These are phyloP conservation scores for Sylvietta virens DNA, from an alignment of 2,113 vertebrate genomes.

Conservation along the genomic window DNA sequence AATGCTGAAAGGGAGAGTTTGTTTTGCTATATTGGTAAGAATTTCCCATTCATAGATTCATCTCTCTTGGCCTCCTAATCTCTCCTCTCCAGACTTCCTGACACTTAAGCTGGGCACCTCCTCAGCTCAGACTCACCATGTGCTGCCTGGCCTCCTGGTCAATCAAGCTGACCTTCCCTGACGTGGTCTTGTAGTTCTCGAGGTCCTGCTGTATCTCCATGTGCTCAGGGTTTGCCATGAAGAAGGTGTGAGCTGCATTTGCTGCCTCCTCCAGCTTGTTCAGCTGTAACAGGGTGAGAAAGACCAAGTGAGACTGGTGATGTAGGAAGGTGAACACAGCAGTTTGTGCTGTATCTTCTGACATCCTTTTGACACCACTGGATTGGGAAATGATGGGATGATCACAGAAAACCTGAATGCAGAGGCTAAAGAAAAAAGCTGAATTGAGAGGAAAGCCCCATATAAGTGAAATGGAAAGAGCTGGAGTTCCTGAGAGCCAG, in stretches of 20 bases:
- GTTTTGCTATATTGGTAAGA: neutral
- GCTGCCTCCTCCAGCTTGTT: conserved; percentile 87
- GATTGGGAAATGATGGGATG: neutral
- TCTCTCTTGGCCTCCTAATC: neutral
- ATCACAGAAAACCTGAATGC: neutral
- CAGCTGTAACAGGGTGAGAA: conserved; percentile 67
- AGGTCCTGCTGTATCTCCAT: conserved; percentile 89
- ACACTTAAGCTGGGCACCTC: neutral
- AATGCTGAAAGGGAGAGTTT: neutral
- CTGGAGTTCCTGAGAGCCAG: neutral
- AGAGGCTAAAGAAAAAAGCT: neutral
- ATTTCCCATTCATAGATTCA: neutral
- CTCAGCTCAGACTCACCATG: conserved; percentile 74
- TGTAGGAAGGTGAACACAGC: neutral
- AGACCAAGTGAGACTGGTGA: neutral
- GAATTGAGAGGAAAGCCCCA: neutral
- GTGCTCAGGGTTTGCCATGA: conserved; percentile 95
- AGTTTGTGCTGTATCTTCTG: neutral
- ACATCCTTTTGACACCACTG: neutral
- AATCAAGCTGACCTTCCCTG: conserved; percentile 75
- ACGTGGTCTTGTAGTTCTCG: conserved; percentile 80
- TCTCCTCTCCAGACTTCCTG: neutral
- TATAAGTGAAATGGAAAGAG: neutral
- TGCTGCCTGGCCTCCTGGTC: conserved; percentile 85
- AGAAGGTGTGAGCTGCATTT: conserved; percentile 93